Percentiles rank a stretch among this genome's conserved stretches.
phyloP scores from a whole-genome alignment of 1,140 invertebrate species.

The Panulirus ornatus region DNA sequence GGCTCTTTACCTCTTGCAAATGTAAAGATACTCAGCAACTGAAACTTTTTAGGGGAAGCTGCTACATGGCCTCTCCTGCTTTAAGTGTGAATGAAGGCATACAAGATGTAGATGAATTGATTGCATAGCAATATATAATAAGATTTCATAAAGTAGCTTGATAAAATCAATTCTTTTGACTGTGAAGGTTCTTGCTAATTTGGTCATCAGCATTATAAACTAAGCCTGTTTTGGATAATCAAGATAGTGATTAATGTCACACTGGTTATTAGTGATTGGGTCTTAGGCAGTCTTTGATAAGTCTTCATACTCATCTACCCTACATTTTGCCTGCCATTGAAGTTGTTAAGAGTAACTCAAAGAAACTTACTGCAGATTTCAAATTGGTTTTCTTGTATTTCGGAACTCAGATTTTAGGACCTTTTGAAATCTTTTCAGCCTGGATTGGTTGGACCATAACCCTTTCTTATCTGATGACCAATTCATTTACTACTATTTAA shows the following conservation, averaged over 20 bases:
- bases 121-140: no score
- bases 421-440: background rate
- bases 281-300: background rate
- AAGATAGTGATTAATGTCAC: background rate
- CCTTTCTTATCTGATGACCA: background rate
- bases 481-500: background rate
- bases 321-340: background rate
- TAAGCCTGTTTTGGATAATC: background rate
- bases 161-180: no score
- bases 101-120: no score
- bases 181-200: background rate
- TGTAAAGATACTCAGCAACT: no score
- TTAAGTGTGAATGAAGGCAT: no score
- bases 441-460: background rate
- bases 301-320: background rate
- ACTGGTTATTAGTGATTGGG: background rate
- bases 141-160: no score
- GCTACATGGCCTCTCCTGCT: no score
- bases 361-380: background rate
- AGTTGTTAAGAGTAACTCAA: background rate
- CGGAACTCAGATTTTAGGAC: background rate
- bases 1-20: no score
- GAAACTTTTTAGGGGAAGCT: no score
- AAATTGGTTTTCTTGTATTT: background rate
- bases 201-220: background rate